These are phyloP conservation scores for Drosophila rellima DNA, from an alignment of 2,888 invertebrate species.

Conservation along the genomic window DNA sequence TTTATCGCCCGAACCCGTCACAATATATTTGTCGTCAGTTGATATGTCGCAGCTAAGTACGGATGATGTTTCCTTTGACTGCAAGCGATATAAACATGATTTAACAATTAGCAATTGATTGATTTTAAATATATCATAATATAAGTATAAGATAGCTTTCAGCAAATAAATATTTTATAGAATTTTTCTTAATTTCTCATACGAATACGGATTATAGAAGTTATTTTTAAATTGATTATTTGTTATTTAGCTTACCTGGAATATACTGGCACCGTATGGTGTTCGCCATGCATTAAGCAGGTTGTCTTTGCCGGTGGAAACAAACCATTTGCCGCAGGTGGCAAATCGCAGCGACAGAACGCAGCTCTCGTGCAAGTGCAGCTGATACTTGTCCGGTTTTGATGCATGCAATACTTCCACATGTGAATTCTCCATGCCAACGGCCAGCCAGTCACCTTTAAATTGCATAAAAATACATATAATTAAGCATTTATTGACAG, in stretches of 20 bases:
- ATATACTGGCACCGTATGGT: conserved; percentile 98
- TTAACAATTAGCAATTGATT: conserved; percentile 16
- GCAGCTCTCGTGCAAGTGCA: conserved; percentile 98
- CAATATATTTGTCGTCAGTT: conserved; percentile 98
- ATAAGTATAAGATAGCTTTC: neutral
- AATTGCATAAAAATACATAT: conserved; percentile 4
- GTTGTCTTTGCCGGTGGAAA: conserved; percentile 99
- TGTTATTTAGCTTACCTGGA: conserved; percentile 93
- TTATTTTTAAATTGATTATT: too few relatives aligned
- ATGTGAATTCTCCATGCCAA: conserved; percentile 99
- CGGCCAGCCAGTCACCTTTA: conserved; percentile 96
- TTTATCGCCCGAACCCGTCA: conserved; percentile 99
- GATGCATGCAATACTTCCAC: conserved; percentile 97
- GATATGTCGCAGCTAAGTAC: conserved; percentile 99
- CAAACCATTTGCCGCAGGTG: conserved; percentile 99
- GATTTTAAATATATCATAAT: neutral
- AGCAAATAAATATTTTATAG: neutral
- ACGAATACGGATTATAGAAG: too few relatives aligned
- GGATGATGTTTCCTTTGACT: conserved; percentile 98
- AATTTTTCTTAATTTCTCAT: too few relatives aligned
- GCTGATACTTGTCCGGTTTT: conserved; percentile 97
- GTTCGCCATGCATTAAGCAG: conserved; percentile 98
- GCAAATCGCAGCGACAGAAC: conserved; percentile 98
- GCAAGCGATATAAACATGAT: conserved; percentile 60
- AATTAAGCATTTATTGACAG: neutral